Evolutionary conservation across 2,797 vertebrate species (phyloP).

Genomic region (Danio choprae): DNA sequence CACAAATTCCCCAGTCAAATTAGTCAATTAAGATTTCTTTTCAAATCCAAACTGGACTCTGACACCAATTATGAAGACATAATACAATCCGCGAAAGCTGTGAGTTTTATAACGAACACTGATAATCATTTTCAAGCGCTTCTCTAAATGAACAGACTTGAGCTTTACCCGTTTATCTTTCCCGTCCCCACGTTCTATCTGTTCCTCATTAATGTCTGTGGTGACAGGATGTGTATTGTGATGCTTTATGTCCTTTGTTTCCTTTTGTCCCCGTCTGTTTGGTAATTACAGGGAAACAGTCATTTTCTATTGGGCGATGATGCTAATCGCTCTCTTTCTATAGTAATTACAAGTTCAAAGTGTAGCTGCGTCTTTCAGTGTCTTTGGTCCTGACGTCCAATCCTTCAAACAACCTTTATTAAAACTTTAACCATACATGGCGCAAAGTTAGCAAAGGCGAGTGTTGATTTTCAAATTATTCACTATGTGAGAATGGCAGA

Average conservation of each 20-base stretch:
- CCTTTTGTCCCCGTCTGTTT: constrained; percentile 72
- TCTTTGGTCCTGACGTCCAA: constrained; percentile 18
- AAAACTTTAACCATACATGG: neutral
- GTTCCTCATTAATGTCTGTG: constrained; percentile 63
- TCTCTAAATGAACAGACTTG: constrained; percentile 39
- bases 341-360: constrained; percentile 45
- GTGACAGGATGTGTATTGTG: constrained; percentile 65
- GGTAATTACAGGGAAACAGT: constrained; percentile 55
- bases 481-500: neutral
- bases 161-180: constrained; percentile 62
- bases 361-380: constrained; percentile 8
- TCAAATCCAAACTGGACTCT: constrained; percentile 61
- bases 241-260: constrained; percentile 69
- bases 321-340: constrained; percentile 43
- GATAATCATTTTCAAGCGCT: constrained; percentile 67
- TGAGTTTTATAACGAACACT: constrained; percentile 60
- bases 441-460: neutral
- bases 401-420: constrained; percentile 28
- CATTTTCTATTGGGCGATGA: constrained; percentile 46
- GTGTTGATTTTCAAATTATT: neutral
- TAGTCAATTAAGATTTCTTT: constrained; percentile 67
- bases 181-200: constrained; percentile 26
- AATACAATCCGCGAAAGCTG: constrained; percentile 65
- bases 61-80: constrained; percentile 69
- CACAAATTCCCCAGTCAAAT: constrained; percentile 46